Evolutionary conservation across 2,888 invertebrate genomes (phyloP).

Genomic region (Diabrotica balteata): DNA sequence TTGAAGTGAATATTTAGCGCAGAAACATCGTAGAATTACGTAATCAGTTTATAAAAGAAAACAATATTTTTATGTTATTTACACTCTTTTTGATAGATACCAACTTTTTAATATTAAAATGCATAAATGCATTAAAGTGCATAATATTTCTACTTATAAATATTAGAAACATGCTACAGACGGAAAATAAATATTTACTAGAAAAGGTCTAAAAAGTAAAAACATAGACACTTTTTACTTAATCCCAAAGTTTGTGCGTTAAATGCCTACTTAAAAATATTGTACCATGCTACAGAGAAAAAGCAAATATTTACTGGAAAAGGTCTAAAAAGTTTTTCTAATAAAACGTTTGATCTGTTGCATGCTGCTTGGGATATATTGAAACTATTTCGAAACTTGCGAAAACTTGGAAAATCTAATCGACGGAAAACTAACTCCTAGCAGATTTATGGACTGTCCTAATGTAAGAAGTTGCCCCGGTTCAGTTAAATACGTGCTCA

Average conservation of each 20-base stretch:
- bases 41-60: too few relatives aligned
- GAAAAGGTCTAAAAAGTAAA: conserved; percentile 22
- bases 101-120: too few relatives aligned
- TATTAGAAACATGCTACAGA: too few relatives aligned
- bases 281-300: neutral
- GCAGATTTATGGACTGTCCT: conserved; percentile 50
- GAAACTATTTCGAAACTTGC: conserved; percentile 37
- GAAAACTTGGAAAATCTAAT: conserved; percentile 43
- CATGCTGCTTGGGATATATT: conserved; percentile 37
- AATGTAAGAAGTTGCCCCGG: conserved; percentile 48
- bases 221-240: too few relatives aligned
- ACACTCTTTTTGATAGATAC: too few relatives aligned
- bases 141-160: too few relatives aligned
- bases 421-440: conserved; percentile 43
- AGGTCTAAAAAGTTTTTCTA: conserved; percentile 27
- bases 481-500: conserved; percentile 49
- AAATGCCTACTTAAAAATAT: too few relatives aligned
- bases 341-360: conserved; percentile 42
- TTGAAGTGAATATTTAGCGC: too few relatives aligned
- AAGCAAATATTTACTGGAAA: conserved; percentile 8
- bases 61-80: too few relatives aligned
- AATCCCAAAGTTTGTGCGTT: too few relatives aligned
- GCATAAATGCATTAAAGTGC: too few relatives aligned
- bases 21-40: too few relatives aligned
- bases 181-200: neutral